Base-by-base conservation (phyloP, 2,888 invertebrate species). In the Harpagoxenus sublaevis region DNA sequence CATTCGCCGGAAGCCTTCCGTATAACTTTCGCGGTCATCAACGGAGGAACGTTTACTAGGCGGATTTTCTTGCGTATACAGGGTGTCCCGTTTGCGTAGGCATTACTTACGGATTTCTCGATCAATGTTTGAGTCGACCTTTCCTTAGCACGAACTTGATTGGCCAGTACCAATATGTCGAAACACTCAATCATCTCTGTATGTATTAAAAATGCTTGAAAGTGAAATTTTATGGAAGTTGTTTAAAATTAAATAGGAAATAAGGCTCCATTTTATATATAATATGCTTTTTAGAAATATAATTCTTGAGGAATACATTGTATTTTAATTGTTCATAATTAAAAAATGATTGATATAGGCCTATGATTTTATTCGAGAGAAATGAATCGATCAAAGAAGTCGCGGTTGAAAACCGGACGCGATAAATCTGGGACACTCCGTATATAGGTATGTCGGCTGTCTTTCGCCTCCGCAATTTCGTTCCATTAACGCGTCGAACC, bases 1-100 rank as follows among this genome's bases (percentile, higher is more conserved):
- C 86, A 86, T 87, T 88, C 88, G 62, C 78, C 86, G 88, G 86
- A 91, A 89, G 88, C 71, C 81, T 84, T 65, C 85, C 87, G 81
- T 89, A 88, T 88, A 91, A 90, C 86, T 89, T 90, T 88, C 75
- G 84, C 85, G 86, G 84, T 88, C 85, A 91, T 91, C 89, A 83
- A 88, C 85, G 85, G 86, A 84, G 87, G 88, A 89, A 89, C 79
- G 86, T 73, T 85, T 84, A 83, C 70, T 81, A 66, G 75, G 15
- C 66, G 84, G 83, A 84, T 88, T 87, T 63, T 51, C 78, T 82
- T 62, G 23, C 75, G 12, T 35, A 70, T 79, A 71, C 35, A 18
- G 45, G 23, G 60, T 71, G 39, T 23, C 10, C 42, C 8, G 28
- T 55, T 31, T 23, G 42, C n/a, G 1, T 42, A 9, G 12, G 12